These are phyloP conservation scores for Grammomys dolichurus DNA, from an alignment of 2,113 vertebrate species.

Conservation along the genomic window DNA sequence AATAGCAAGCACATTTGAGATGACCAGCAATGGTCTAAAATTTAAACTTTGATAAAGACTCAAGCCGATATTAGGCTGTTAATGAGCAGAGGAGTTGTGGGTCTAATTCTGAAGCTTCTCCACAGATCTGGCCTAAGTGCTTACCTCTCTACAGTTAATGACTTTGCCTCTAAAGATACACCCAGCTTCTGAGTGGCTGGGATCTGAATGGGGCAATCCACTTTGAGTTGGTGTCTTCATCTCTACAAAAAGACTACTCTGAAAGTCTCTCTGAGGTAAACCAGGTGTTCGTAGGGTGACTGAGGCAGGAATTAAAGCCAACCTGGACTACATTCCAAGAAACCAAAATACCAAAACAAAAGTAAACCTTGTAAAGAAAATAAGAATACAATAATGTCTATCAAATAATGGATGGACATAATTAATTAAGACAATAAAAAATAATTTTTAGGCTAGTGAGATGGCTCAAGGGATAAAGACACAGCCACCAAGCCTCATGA, in stretches of 20 bases:
- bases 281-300: neutral
- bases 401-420: neutral
- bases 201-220: neutral
- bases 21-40: neutral
- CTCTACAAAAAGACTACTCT: neutral
- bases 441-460: neutral
- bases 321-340: neutral
- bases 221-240: neutral
- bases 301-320: neutral
- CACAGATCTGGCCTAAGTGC: neutral
- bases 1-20: neutral
- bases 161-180: neutral
- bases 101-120: neutral
- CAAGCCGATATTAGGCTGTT: neutral
- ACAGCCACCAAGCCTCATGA: neutral
- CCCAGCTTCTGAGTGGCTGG: neutral
- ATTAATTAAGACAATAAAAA: slow-evolving; percentile 25
- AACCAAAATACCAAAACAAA: neutral
- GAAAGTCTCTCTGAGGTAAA: neutral
- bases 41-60: neutral
- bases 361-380: neutral
- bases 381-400: neutral
- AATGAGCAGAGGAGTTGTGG: neutral
- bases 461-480: neutral
- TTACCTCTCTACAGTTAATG: neutral